A percentile compares a stretch with the other conserved stretches of the same genome.
phyloP scores from a whole-genome alignment of 2,113 vertebrate genomes.

The Bostrychus sinensis region DNA sequence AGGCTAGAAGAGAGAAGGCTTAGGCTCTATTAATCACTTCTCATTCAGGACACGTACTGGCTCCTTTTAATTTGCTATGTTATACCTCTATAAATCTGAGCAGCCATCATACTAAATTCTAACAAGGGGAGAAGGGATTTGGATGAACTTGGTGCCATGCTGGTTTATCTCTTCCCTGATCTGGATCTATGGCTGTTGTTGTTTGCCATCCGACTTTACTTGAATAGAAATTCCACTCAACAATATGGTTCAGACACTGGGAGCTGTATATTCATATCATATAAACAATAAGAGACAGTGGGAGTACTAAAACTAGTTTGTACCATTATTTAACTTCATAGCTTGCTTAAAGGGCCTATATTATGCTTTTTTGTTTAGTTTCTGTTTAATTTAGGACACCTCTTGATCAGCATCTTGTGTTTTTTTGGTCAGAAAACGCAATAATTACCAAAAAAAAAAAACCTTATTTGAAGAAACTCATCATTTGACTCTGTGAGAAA shows the following conservation, averaged over 20 bases:
- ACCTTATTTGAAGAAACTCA: too few species aligned
- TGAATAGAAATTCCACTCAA: constrained; percentile 16
- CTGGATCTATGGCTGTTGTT: constrained; percentile 52
- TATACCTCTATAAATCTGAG: constrained; percentile 66
- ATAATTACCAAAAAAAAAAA: too few species aligned
- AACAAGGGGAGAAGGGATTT: constrained; percentile 51
- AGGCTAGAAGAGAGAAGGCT: constrained; percentile 24
- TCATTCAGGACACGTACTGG: constrained; percentile 62
- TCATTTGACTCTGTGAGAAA: too few species aligned
- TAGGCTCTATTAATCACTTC: constrained; percentile 23
- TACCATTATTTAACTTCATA: too few species aligned
- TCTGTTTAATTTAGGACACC: too few species aligned
- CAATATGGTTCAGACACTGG: constrained; percentile 24
- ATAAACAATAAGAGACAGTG: neutral
- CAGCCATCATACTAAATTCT: constrained; percentile 46
- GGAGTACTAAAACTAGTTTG: neutral
- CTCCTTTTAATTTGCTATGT: constrained; percentile 63
- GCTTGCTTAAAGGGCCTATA: too few species aligned
- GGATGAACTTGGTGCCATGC: constrained; percentile 37
- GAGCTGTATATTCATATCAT: constrained; percentile 5
- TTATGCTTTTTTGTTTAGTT: too few species aligned
- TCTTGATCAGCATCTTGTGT: too few species aligned
- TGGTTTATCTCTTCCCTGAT: constrained; percentile 43
- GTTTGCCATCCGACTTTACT: constrained; percentile 29
- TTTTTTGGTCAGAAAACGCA: too few species aligned